Percentiles rank a stretch among this genome's conserved stretches.
Conservation (phyloP, 2,797 vertebrate species). For the Pagetopsis macropterus region DNA sequence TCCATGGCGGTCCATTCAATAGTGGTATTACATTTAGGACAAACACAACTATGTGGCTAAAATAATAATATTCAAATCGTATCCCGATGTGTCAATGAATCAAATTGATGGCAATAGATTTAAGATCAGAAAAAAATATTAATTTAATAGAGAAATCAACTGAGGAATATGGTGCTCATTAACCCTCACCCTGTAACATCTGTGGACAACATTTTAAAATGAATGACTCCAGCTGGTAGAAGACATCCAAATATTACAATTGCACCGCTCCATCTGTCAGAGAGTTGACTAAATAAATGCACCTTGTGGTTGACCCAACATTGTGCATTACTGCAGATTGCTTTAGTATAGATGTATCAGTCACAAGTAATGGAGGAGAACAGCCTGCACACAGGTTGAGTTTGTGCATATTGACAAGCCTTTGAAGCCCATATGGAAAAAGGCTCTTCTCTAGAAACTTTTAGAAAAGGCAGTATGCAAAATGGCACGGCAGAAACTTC, state of each 20-base stretch:
- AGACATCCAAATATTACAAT: slow-evolving; percentile 28
- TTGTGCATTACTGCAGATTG: slow-evolving; percentile 41
- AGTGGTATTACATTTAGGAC: neutral
- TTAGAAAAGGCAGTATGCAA: neutral
- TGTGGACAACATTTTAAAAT: slow-evolving; percentile 24
- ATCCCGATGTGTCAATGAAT: slow-evolving; percentile 14
- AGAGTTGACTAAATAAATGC: slow-evolving; percentile 38
- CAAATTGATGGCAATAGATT: slow-evolving; percentile 17
- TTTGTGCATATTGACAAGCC: neutral
- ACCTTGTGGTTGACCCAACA: slow-evolving; percentile 47
- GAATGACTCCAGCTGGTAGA: slow-evolving; percentile 22
- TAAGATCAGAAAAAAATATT: neutral
- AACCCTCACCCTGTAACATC: slow-evolving; percentile 39
- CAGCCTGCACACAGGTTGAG: neutral
- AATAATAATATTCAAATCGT: neutral
- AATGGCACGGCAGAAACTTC: neutral
- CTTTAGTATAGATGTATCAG: slow-evolving; percentile 37
- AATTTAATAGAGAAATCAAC: slow-evolving; percentile 8
- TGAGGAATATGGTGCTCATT: slow-evolving; percentile 22
- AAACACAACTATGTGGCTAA: neutral
- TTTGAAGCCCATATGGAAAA: slow-evolving; percentile 13
- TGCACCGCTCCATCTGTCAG: slow-evolving; percentile 31
- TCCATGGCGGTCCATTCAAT: neutral
- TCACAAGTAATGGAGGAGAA: slow-evolving; percentile 7
- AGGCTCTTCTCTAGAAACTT: slow-evolving; percentile 1